Conservation (phyloP, 2,888 invertebrate species). For the Sussaba pulchella region DNA sequence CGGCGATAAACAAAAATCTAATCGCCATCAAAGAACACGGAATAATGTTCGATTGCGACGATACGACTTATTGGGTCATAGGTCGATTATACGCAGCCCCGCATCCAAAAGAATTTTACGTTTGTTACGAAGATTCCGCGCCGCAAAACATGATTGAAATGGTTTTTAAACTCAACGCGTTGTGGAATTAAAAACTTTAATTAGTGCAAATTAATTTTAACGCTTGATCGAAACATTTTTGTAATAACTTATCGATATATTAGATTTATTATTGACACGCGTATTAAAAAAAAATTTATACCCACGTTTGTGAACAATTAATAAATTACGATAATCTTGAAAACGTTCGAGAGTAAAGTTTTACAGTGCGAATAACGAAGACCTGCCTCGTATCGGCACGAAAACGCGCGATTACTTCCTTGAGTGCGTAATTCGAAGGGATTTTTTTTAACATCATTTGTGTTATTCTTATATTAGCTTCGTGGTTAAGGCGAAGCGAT, state of each 20-base stretch:
- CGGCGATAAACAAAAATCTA: conserved; percentile 89
- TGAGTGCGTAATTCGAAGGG: background rate
- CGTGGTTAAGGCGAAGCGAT: no score
- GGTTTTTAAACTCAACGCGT: conserved; percentile 90
- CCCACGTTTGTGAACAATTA: conserved; percentile 2
- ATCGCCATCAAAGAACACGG: conserved; percentile 94
- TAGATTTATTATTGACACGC: conserved; percentile 9
- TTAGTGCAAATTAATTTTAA: no score
- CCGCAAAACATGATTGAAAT: conserved; percentile 96
- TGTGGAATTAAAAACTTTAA: conserved; percentile 74
- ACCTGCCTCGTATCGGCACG: conserved; percentile 52
- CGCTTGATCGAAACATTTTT: background rate
- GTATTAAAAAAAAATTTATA: conserved; percentile 24
- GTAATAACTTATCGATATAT: conserved; percentile 22
- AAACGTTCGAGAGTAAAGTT: conserved; percentile 9
- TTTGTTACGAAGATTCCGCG: conserved; percentile 94
- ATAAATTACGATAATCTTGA: conserved; percentile 30
- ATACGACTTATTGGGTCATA: conserved; percentile 91
- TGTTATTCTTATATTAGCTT: background rate
- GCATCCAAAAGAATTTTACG: conserved; percentile 91
- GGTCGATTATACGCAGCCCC: conserved; percentile 92
- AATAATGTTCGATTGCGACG: conserved; percentile 89
- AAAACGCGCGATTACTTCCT: conserved; percentile 23
- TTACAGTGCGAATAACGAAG: conserved; percentile 52
- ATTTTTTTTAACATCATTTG: background rate